Percentiles rank a stretch among this genome's conserved stretches.
phyloP scores from a whole-genome alignment of 2,797 vertebrate genomes.

The Chrysolophus pictus region DNA sequence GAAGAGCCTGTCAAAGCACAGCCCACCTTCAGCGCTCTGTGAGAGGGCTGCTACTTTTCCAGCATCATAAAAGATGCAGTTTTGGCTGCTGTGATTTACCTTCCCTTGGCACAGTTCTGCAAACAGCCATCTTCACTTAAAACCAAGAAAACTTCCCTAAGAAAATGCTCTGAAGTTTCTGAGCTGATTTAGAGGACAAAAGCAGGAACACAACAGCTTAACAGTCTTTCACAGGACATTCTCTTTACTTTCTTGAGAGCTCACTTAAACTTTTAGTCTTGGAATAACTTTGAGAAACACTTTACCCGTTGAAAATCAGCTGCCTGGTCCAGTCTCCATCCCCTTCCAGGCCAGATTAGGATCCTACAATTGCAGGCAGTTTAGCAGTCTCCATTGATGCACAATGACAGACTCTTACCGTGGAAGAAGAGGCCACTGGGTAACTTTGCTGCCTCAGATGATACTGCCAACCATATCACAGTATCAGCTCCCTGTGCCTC shows the following conservation, averaged over 20 bases:
- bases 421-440: conserved; percentile 86
- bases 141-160: not conserved
- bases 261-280: not conserved
- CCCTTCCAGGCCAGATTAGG: not conserved
- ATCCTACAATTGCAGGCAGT: not conserved
- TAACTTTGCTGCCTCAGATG: conserved; percentile 72
- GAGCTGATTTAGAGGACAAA: not conserved
- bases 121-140: not conserved
- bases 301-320: not conserved
- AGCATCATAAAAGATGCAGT: not conserved
- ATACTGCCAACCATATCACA: conserved; percentile 81
- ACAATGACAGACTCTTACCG: conserved; percentile 61
- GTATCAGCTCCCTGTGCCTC: conserved; percentile 87
- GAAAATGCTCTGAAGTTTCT: not conserved
- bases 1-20: not conserved
- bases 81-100: conserved; percentile 9
- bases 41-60: not conserved
- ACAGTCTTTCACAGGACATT: not conserved
- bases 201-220: not conserved
- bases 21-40: not conserved
- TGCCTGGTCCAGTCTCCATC: not conserved
- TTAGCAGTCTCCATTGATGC: not conserved
- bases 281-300: not conserved
- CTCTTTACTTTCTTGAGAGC: not conserved
- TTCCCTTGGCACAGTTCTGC: not conserved